These are phyloP conservation scores for Leptinotarsa lineolata DNA, from an alignment of 1,140 invertebrate species.

Conservation along the genomic window DNA sequence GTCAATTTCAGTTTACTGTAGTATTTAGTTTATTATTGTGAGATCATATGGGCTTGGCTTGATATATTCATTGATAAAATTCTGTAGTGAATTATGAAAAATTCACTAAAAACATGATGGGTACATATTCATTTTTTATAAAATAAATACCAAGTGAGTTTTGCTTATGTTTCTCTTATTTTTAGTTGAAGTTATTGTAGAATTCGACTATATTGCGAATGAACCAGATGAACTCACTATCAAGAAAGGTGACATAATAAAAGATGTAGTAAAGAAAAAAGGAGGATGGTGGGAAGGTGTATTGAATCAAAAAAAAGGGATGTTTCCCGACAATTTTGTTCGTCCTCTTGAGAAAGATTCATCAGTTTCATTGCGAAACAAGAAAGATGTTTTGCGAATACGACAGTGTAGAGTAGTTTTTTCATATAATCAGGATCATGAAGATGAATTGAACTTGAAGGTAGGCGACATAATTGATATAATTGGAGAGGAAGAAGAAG, in stretches of 20 bases:
- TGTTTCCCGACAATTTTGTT: slow-evolving; percentile 98
- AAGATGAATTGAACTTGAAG: slow-evolving; percentile 85
- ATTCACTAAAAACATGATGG: slow-evolving; percentile 16
- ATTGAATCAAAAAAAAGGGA: slow-evolving; percentile 82
- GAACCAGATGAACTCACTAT: slow-evolving; percentile 85
- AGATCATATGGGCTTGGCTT: slow-evolving; percentile 26
- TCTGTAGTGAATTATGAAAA: slow-evolving; percentile 18
- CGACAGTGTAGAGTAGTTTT: slow-evolving; percentile 83
- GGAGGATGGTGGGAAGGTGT: slow-evolving; percentile 98
- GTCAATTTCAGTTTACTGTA: neutral
- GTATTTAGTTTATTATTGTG: slow-evolving; percentile 21
- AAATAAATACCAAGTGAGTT: neutral
- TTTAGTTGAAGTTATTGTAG: slow-evolving; percentile 77
- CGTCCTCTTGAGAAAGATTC: slow-evolving; percentile 63
- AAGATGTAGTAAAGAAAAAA: slow-evolving; percentile 77
- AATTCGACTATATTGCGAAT: slow-evolving; percentile 80
- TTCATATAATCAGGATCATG: slow-evolving; percentile 88
- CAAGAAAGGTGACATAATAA: slow-evolving; percentile 87
- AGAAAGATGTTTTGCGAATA: slow-evolving; percentile 44
- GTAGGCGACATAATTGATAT: slow-evolving; percentile 88
- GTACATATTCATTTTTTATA: slow-evolving; percentile 13
- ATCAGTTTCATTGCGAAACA: slow-evolving; percentile 40
- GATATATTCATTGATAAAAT: slow-evolving; percentile 11
- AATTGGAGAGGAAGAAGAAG: slow-evolving; percentile 85
- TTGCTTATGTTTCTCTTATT: slow-evolving; percentile 29